Percentiles rank a stretch among this genome's conserved stretches.
Conservation (phyloP, 2,797 vertebrate genomes). For the Urosaurus nigricauda region DNA sequence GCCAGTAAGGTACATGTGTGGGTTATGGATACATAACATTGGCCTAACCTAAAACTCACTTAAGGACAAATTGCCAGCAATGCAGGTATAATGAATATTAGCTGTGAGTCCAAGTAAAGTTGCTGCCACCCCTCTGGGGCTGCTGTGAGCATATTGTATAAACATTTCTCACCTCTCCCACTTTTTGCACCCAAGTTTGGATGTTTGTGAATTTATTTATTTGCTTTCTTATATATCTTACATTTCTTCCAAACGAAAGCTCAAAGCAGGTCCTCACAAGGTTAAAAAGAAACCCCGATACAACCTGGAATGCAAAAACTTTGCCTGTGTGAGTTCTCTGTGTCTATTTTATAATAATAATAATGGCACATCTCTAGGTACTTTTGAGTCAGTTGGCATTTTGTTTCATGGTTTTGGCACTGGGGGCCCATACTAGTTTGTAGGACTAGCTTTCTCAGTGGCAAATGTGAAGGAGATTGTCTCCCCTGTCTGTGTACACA, state of each 20-base stretch:
- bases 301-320: too few relatives aligned
- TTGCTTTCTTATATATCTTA: background rate
- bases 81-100: background rate
- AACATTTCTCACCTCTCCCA: background rate
- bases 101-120: slow-evolving; percentile 11
- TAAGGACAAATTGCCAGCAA: slow-evolving; percentile 12
- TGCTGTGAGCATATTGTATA: background rate
- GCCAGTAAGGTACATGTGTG: background rate
- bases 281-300: too few relatives aligned
- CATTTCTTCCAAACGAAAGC: too few relatives aligned
- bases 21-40: background rate
- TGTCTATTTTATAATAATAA: background rate
- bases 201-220: background rate
- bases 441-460: background rate
- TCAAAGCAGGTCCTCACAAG: too few relatives aligned
- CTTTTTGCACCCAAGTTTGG: background rate
- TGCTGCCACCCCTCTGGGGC: background rate
- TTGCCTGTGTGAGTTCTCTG: background rate
- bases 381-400: background rate
- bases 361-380: background rate
- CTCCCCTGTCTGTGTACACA: background rate
- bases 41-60: background rate
- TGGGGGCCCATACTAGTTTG: background rate
- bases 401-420: slow-evolving; percentile 14
- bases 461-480: background rate